Percentiles rank a stretch among this genome's conserved stretches.
These are phyloP conservation scores for Orthosia gracilis DNA, from an alignment of 2,888 invertebrate genomes.

Conservation along the genomic window DNA sequence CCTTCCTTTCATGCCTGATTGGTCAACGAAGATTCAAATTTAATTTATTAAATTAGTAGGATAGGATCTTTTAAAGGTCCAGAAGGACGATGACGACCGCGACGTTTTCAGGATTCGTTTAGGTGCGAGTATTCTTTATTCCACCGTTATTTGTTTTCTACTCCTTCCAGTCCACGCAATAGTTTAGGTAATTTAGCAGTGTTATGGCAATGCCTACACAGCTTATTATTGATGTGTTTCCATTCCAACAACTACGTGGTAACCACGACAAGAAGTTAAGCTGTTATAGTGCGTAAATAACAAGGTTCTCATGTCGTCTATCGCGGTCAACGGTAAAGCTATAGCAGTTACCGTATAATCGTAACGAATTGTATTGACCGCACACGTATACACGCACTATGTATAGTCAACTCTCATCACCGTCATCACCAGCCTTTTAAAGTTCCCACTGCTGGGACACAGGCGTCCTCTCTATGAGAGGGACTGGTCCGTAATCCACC, in stretches of 20 bases:
- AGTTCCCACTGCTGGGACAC: no score
- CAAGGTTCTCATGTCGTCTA: constrained; percentile 35
- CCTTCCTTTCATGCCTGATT: no score
- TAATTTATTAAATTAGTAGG: no score
- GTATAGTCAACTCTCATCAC: not conserved
- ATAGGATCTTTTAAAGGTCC: no score
- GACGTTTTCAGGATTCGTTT: not conserved
- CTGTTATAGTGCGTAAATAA: constrained; percentile 19
- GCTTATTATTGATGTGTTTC: constrained; percentile 7
- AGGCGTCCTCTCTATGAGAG: no score
- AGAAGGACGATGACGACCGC: no score
- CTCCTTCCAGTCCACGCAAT: not conserved
- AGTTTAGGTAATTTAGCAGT: constrained; percentile 1
- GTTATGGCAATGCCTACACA: constrained; percentile 19
- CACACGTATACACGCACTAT: constrained; percentile 2
- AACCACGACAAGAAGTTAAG: constrained; percentile 20
- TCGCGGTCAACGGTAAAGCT: constrained; percentile 37
- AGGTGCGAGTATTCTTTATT: not conserved
- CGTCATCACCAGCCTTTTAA: no score
- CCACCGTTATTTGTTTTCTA: not conserved
- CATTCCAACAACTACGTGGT: constrained; percentile 17
- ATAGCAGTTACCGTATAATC: constrained; percentile 17
- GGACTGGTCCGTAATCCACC: no score
- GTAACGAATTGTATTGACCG: constrained; percentile 26
- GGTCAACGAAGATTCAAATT: no score